Conservation (phyloP, 2,888 invertebrate genomes). For the Zonitis immaculata region DNA sequence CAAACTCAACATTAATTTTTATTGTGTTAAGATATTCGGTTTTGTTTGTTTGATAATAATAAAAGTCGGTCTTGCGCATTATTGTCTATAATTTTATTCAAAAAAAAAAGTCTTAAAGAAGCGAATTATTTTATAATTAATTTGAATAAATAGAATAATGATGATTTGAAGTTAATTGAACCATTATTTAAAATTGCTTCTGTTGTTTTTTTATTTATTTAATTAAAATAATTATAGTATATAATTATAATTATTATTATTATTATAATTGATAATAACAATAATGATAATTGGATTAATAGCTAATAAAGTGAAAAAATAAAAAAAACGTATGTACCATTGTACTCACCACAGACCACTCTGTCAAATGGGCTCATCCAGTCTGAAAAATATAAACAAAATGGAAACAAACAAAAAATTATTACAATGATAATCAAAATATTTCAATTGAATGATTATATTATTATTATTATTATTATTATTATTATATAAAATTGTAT, state of each 20-base stretch:
- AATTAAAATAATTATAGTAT: constrained; percentile 6
- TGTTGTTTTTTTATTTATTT: background rate
- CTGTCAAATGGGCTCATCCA: constrained; percentile 94
- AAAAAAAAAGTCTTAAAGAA: too few relatives aligned
- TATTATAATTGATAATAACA: constrained; percentile 1
- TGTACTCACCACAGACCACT: constrained; percentile 92
- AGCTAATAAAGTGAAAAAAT: constrained; percentile 50
- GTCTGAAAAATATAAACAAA: constrained; percentile 64
- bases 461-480: too few relatives aligned
- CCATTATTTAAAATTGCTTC: background rate
- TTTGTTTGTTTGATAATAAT: background rate
- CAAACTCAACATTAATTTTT: too few relatives aligned
- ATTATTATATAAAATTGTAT: constrained; percentile 8
- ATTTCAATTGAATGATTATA: constrained; percentile 15
- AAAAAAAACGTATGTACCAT: constrained; percentile 67
- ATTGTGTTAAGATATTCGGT: too few relatives aligned
- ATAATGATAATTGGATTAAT: constrained; percentile 8
- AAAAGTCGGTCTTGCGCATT: background rate
- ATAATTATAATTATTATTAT: constrained; percentile 5
- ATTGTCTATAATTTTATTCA: too few relatives aligned
- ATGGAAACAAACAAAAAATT: constrained; percentile 8
- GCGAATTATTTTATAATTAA: too few relatives aligned
- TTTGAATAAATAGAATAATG: background rate
- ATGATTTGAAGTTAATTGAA: background rate
- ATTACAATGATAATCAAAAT: too few relatives aligned